phyloP scores from a whole-genome alignment of 2,113 vertebrate genomes.

The Stigmatopora argus region DNA sequence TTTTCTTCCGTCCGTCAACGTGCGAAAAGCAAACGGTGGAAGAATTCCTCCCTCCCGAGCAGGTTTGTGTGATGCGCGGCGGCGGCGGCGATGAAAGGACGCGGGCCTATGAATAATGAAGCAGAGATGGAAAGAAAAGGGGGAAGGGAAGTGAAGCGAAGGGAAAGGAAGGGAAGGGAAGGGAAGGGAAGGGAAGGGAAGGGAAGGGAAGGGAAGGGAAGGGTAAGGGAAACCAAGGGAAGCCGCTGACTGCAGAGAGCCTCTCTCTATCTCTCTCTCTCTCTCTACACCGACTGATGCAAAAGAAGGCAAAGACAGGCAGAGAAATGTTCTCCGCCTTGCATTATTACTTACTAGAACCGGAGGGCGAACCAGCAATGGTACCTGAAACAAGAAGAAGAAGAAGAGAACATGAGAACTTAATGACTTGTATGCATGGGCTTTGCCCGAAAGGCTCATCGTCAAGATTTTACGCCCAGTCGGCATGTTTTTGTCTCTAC shows the following conservation, averaged over 20 bases:
- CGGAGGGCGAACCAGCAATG: conserved; percentile 69
- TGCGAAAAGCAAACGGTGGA: conserved; percentile 57
- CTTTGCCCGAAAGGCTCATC: conserved; percentile 55
- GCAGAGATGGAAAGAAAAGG: conserved; percentile 47
- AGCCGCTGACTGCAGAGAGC: conserved; percentile 39
- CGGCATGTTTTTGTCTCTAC: conserved; percentile 19
- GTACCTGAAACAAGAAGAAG: conserved; percentile 61
- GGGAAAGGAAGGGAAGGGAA: conserved; percentile 21
- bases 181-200: conserved; percentile 30
- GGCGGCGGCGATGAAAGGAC: conserved; percentile 64
- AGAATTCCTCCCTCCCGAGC: conserved; percentile 62
- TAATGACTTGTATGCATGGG: conserved; percentile 63
- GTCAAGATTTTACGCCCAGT: conserved; percentile 32
- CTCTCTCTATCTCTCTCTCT: not conserved
- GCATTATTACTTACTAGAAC: conserved; percentile 72
- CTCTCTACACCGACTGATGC: conserved; percentile 10
- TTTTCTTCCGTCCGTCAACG: conserved; percentile 41
- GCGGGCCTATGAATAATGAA: conserved; percentile 70
- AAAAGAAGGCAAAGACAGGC: conserved; percentile 29
- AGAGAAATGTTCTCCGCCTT: conserved; percentile 24
- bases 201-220: conserved; percentile 45
- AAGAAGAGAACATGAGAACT: conserved; percentile 27
- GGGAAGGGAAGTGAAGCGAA: conserved; percentile 48
- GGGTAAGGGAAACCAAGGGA: conserved; percentile 17
- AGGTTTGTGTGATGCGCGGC: conserved; percentile 57